phyloP scores from a whole-genome alignment of 2,888 invertebrate species.

The Drosophila eohydei region DNA sequence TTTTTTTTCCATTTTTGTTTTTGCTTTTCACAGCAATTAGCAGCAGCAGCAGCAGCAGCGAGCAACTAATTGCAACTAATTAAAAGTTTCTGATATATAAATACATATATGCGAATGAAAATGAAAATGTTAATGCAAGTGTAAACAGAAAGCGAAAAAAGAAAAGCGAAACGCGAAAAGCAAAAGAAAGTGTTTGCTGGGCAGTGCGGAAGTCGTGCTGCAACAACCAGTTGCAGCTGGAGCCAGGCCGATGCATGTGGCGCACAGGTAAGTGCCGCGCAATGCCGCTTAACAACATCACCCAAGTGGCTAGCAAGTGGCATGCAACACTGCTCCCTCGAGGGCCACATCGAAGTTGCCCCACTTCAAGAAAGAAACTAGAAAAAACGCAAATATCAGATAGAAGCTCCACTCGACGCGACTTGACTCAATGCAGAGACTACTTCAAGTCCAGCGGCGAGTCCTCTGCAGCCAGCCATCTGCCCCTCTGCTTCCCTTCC shows the following conservation, averaged over 20 bases:
- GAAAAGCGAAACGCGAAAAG: background rate
- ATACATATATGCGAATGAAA: conserved; percentile 10
- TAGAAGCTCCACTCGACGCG: background rate
- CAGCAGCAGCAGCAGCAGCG: conserved; percentile 10
- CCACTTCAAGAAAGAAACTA: background rate
- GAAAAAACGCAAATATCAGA: no score
- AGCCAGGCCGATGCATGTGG: conserved; percentile 12
- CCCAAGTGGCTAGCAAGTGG: conserved; percentile 11
- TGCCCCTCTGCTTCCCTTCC: background rate
- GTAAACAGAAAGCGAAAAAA: background rate
- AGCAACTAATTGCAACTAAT: conserved; percentile 16
- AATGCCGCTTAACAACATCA: background rate
- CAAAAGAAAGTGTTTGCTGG: conserved; percentile 2
- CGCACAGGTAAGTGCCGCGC: conserved; percentile 21
- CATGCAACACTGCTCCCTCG: conserved; percentile 1
- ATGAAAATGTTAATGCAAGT: conserved; percentile 11
- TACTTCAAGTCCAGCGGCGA: conserved; percentile 3
- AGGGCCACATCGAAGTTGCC: conserved; percentile 1
- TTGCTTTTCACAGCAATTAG: conserved; percentile 7
- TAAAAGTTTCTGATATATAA: conserved; percentile 10
- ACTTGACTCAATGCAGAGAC: background rate
- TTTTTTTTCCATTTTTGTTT: conserved; percentile 4
- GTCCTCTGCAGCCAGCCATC: background rate
- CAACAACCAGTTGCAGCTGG: conserved; percentile 16
- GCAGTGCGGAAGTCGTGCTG: conserved; percentile 1